Conservation (phyloP, 2,113 vertebrate genomes). For the Asarcornis scutulata region DNA sequence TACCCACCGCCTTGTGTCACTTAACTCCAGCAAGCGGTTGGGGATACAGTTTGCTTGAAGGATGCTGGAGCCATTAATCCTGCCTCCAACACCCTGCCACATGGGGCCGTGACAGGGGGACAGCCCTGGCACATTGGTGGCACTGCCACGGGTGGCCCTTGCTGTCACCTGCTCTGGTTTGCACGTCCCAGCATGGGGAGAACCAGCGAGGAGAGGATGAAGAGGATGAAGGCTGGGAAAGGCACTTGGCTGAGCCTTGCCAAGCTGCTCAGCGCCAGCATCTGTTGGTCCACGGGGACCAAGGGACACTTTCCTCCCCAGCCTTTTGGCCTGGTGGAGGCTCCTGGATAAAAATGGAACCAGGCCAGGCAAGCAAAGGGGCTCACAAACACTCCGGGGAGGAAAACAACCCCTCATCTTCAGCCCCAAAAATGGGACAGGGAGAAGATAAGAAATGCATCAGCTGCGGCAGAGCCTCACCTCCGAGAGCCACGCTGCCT, state of each 20-base stretch:
- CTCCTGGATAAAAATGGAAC: accelerated
- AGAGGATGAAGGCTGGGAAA: not conserved
- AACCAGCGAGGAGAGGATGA: not conserved
- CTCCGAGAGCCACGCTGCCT: not conserved
- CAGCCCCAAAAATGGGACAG: not conserved
- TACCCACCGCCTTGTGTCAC: slow-evolving; percentile 62
- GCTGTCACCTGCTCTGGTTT: not conserved
- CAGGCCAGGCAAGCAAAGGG: accelerated
- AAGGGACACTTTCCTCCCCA: not conserved
- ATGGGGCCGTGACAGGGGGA: not conserved
- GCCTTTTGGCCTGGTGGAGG: not conserved
- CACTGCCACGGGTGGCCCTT: too few relatives aligned
- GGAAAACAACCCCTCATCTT: not conserved
- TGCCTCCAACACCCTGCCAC: not conserved
- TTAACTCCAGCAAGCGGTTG: slow-evolving; percentile 54
- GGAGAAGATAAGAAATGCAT: not conserved
- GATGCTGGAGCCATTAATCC: slow-evolving; percentile 64
- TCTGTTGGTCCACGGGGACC: not conserved
- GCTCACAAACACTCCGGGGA: not conserved
- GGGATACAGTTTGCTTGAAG: slow-evolving; percentile 57
- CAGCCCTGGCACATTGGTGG: not conserved
- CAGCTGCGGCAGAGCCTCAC: not conserved
- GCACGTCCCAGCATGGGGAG: not conserved
- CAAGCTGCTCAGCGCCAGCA: not conserved
- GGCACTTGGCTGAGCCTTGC: not conserved